Base-by-base conservation (phyloP, 2,113 vertebrate genomes). In the Callospermophilus lateralis region DNA sequence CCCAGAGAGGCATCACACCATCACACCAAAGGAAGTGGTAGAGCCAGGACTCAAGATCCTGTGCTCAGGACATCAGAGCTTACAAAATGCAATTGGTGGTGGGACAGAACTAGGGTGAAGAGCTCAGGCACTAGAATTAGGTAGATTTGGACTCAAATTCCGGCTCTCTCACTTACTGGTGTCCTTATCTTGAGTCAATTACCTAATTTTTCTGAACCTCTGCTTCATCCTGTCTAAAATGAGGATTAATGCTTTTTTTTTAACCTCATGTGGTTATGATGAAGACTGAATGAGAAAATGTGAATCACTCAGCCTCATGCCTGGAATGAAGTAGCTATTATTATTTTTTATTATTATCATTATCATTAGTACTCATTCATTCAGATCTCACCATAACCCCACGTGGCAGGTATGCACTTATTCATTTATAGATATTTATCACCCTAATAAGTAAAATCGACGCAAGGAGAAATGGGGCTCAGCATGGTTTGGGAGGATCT, bases 161-260 rank as follows among this genome's bases (percentile, higher is more conserved):
- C 22, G 45, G 22, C 24, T 87, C 17, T 58, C 53, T n/a, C n/a
- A 15, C 12, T 37, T 51, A 37, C 22, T 32, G 39, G 45, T 39
- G 72, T 61, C 48, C 45, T 89, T 77, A 28, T 68, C 70, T 95
- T 12, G 34, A 6, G 51, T 17, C 51, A 9, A 67, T 78, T 13
- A 76, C 48, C n/a, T 78, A 32, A 45, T 39, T 88, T 95, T 89
- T 93, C 78, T 72, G 55, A 95, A 37, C 45, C 86, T 92, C 84
- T 87, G 55, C 37, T 89, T 94, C 10, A 8, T 88, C 68, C 81
- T 55, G 8, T 84, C 37, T 51, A 61, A 81, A 70, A 42, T 86
- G 65, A 45, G 77, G 70, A 58, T n/a, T 51, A 87, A 37, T 81
- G 61, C 61, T 73, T 94, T 87, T 73, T 70, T 73, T 70, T 70